Percentiles rank a stretch among this genome's conserved stretches.
These are phyloP conservation scores for Parapsyche elsis DNA, from an alignment of 1,140 invertebrate genomes.

Conservation along the genomic window DNA sequence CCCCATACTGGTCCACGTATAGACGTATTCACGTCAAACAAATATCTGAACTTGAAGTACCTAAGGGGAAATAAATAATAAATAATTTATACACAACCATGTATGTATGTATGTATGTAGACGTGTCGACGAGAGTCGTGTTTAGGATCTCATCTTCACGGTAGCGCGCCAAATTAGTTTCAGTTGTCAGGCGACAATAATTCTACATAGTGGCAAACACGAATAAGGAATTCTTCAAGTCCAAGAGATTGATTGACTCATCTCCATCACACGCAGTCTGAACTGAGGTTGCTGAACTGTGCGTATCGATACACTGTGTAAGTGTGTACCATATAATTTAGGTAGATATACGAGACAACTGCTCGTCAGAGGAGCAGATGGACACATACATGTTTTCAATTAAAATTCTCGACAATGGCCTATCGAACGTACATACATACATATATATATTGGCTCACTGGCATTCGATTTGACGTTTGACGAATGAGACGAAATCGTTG, in stretches of 20 bases:
- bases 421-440: too few species aligned
- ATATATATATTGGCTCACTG: too few species aligned
- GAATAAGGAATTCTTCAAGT: not conserved
- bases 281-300: slow-evolving; percentile 26
- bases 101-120: not conserved
- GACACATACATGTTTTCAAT: slow-evolving; percentile 34
- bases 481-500: too few species aligned
- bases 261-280: not conserved
- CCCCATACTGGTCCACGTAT: too few species aligned
- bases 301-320: slow-evolving; percentile 6
- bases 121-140: not conserved
- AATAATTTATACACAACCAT: too few species aligned
- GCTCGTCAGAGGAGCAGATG: not conserved
- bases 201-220: not conserved
- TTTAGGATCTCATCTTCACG: not conserved
- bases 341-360: not conserved
- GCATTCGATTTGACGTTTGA: too few species aligned
- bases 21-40: too few species aligned
- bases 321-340: too few species aligned
- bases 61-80: not conserved
- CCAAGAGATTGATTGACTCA: slow-evolving; percentile 1
- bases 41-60: too few species aligned
- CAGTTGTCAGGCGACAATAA: not conserved
- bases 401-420: slow-evolving; percentile 34
- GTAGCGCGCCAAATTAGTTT: slow-evolving; percentile 6